Base-by-base conservation (phyloP, 2,888 invertebrate genomes). In the Plagiodera versicolora region DNA sequence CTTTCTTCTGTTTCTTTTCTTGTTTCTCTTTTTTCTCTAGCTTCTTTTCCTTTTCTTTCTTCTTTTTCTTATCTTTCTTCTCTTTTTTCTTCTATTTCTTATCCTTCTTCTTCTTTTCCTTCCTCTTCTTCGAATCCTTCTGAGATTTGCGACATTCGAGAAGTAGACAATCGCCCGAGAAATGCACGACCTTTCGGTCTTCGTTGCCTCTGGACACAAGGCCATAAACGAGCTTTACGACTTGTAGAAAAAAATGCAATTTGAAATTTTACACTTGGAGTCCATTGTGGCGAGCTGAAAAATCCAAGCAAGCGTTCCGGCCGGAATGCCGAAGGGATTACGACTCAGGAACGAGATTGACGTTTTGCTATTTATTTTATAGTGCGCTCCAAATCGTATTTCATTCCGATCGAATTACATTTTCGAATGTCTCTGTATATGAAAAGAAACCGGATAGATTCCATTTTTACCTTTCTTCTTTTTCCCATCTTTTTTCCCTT, bases 181-280 rank as follows among this genome's bases (percentile, higher is more conserved):
- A 44, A 53, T 45, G 24, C 44, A 44, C 53, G 44, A 45, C 46
- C 58, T 58, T 58, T 52, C 19, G 50, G 57, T 45, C 30, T 57
- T 19, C 50, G 51, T 14, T 45, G 52, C 52, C 58, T 32, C 52
- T 45, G 54, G 59, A 48, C 54, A 48, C 49, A 55, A 44, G 35
- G 32, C 49, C 44, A 55, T 59, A 59, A 59, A 59, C 44, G 30
- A 49, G 30, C 54, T 59, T 59, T 59, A 59, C 45, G 59, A 59
- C 59, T 39, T 19, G 20, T 44, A 14, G 45, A 45, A 59, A 57
- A 59, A 59, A 59, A 54, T 55, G 54, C 59, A 59, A 59, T 59
- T 49, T 44, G 53, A 20, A 55, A 48, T 59, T 59, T 59, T 54
- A 52, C 58, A 52, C 58, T 52, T 17, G 16, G 16, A 51, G 45